These are phyloP conservation scores for Cosmopolites sordidus DNA, from an alignment of 2,888 invertebrate genomes.

Conservation along the genomic window DNA sequence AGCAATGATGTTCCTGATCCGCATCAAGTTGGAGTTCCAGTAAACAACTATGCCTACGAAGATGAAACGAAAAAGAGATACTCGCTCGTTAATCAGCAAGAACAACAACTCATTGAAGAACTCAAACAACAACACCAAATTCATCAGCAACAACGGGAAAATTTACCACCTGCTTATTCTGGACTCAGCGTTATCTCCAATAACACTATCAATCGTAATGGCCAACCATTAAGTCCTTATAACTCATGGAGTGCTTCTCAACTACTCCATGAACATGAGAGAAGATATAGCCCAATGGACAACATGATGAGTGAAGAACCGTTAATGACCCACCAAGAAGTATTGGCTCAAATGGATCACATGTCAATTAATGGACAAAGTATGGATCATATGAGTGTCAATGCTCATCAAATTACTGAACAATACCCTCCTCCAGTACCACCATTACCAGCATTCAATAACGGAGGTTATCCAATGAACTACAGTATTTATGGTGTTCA, in stretches of 20 bases:
- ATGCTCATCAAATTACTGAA: slow-evolving; percentile 42
- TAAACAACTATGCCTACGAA: slow-evolving; percentile 47
- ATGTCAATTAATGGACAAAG: slow-evolving; percentile 44
- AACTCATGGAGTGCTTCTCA: slow-evolving; percentile 60
- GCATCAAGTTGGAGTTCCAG: slow-evolving; percentile 49
- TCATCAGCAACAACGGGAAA: slow-evolving; percentile 35
- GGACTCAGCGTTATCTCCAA: slow-evolving; percentile 46
- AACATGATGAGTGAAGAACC: slow-evolving; percentile 38
- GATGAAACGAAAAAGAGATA: slow-evolving; percentile 51
- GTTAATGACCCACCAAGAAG: slow-evolving; percentile 40
- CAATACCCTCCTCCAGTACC: slow-evolving; percentile 53
- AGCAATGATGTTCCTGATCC: slow-evolving; percentile 44
- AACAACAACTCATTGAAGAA: slow-evolving; percentile 49
- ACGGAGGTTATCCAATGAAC: slow-evolving; percentile 46
- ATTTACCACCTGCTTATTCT: slow-evolving; percentile 38
- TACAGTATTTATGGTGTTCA: slow-evolving; percentile 50
- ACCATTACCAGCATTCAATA: slow-evolving; percentile 50
- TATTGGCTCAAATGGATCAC: slow-evolving; percentile 42
- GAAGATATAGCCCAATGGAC: slow-evolving; percentile 52
- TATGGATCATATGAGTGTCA: slow-evolving; percentile 43
- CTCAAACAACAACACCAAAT: slow-evolving; percentile 45
- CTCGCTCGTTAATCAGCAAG: slow-evolving; percentile 50
- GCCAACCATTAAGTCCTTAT: slow-evolving; percentile 51
- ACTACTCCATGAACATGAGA: slow-evolving; percentile 56
- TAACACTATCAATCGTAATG: slow-evolving; percentile 47